Conservation (phyloP, 64 coral and sea anemone genomes). For the Pocillopora damicornis region DNA sequence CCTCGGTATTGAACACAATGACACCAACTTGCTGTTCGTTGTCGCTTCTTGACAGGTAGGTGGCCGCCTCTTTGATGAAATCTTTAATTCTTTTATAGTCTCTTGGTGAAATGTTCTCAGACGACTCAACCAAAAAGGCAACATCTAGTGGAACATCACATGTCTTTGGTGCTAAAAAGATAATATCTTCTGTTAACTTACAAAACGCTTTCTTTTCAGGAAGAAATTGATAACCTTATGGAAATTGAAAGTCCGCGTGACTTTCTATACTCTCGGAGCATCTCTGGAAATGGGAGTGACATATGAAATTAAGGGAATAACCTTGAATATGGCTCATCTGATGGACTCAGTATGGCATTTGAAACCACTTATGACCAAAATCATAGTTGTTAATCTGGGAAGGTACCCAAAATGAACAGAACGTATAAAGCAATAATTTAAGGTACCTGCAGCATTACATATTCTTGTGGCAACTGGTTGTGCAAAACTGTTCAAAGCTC, state of each 20-base stretch:
- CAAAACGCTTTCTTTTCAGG: too few species aligned
- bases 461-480: conserved; percentile 34
- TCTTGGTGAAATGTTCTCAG: conserved; percentile 19
- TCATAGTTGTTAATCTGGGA: too few species aligned
- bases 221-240: too few species aligned
- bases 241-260: too few species aligned
- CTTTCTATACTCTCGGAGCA: too few species aligned
- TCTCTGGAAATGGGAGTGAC: too few species aligned
- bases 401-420: too few species aligned
- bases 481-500: background rate
- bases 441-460: conserved; percentile 53
- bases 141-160: conserved; percentile 43
- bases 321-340: too few species aligned
- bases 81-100: conserved; percentile 47
- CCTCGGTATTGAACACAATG: conserved; percentile 33
- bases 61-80: conserved; percentile 46
- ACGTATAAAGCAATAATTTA: background rate
- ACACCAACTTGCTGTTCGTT: conserved; percentile 43
- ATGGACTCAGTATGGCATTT: too few species aligned
- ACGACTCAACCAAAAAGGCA: conserved; percentile 52
- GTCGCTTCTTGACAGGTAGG: conserved; percentile 14
- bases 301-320: too few species aligned
- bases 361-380: too few species aligned
- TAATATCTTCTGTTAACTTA: background rate
- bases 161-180: background rate